A percentile compares a stretch with the other conserved stretches of the same genome.
These are phyloP conservation scores for Maniola hyperantus DNA, from an alignment of 2,888 invertebrate genomes.

Conservation along the genomic window DNA sequence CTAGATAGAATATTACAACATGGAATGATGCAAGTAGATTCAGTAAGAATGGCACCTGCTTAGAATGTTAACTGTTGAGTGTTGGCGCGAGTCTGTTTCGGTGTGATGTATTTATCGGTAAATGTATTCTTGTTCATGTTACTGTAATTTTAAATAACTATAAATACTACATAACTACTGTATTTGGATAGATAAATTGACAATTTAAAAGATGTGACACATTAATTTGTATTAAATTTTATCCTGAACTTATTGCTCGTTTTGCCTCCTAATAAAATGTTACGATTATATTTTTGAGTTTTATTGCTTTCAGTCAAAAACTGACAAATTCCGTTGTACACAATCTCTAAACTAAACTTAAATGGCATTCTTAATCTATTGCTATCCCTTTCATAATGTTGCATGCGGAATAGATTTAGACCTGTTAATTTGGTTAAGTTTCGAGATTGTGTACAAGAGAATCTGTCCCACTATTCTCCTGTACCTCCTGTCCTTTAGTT, in stretches of 20 bases:
- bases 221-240: conserved; percentile 79
- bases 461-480: too few relatives aligned
- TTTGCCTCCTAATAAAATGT: conserved; percentile 83
- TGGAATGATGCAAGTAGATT: background rate
- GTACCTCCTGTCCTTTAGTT: too few relatives aligned
- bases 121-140: conserved; percentile 76
- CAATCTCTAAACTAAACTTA: too few relatives aligned
- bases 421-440: too few relatives aligned
- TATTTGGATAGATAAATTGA: conserved; percentile 78
- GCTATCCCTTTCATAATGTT: too few relatives aligned
- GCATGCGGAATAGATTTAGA: too few relatives aligned
- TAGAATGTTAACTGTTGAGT: conserved; percentile 59
- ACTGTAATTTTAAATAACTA: conserved; percentile 78
- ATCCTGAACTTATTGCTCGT: conserved; percentile 81
- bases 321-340: background rate
- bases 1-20: conserved; percentile 17
- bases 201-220: conserved; percentile 75
- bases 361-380: too few relatives aligned
- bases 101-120: conserved; percentile 55
- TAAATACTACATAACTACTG: conserved; percentile 58
- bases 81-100: conserved; percentile 67
- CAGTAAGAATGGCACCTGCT: conserved; percentile 27
- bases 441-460: too few relatives aligned
- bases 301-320: conserved; percentile 9
- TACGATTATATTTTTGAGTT: conserved; percentile 65